Evolutionary conservation across 2,888 invertebrate species (phyloP).

Genomic region (Amiota minor): DNA sequence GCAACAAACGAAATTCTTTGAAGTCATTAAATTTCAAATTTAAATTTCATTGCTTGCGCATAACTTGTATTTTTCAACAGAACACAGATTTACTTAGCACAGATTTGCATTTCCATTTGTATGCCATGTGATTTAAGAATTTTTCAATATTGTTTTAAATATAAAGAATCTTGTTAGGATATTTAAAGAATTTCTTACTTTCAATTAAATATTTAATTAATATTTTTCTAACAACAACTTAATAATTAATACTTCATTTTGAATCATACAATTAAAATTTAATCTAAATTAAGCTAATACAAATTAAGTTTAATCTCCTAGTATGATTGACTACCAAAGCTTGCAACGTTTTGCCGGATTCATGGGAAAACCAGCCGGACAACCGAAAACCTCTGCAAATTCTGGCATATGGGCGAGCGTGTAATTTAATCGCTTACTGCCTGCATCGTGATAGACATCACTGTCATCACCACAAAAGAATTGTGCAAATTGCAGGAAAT

Average conservation of each 20-base stretch:
- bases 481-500: constrained; percentile 66
- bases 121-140: too few species aligned
- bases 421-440: constrained; percentile 62
- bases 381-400: constrained; percentile 59
- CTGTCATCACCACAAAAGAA: constrained; percentile 64
- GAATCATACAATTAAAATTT: neutral
- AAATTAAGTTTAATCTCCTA: too few species aligned
- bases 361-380: constrained; percentile 55
- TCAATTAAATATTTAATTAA: too few species aligned
- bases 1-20: too few species aligned
- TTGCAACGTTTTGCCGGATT: constrained; percentile 56
- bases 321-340: constrained; percentile 54
- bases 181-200: too few species aligned
- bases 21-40: too few species aligned
- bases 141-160: too few species aligned
- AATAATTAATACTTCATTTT: constrained; percentile 43
- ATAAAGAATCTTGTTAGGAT: too few species aligned
- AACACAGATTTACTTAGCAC: too few species aligned
- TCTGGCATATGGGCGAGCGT: constrained; percentile 62
- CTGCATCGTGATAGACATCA: constrained; percentile 59
- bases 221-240: constrained; percentile 65
- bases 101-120: too few species aligned
- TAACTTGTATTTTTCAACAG: too few species aligned
- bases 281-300: neutral
- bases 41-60: too few species aligned